Percentiles rank a stretch among this genome's conserved stretches.
Evolutionary conservation across 1,140 invertebrate genomes (phyloP).

Genomic region (Drosophila parvula): DNA sequence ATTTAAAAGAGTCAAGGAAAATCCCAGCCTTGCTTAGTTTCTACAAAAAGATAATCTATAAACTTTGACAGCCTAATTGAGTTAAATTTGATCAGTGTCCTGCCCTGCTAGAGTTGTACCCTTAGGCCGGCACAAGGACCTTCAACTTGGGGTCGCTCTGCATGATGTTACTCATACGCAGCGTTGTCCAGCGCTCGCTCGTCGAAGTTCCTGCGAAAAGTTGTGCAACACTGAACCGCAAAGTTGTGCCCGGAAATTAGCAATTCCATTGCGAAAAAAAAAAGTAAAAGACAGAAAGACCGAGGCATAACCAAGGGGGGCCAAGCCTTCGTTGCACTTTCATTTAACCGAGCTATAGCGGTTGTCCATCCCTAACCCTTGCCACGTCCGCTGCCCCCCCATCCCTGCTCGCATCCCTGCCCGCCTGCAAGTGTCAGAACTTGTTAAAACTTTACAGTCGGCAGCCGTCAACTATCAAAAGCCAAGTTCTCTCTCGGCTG

Average conservation of each 20-base stretch:
- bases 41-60: background rate
- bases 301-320: constrained; percentile 34
- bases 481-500: constrained; percentile 41
- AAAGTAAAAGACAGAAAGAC: constrained; percentile 28
- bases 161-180: constrained; percentile 56
- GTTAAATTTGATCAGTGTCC: constrained; percentile 7
- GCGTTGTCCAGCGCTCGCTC: constrained; percentile 19
- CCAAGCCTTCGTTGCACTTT: constrained; percentile 48
- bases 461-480: constrained; percentile 70
- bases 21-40: background rate
- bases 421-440: constrained; percentile 77
- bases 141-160: constrained; percentile 30
- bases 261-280: constrained; percentile 75
- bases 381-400: background rate
- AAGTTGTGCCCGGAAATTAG: constrained; percentile 79
- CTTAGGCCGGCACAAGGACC: constrained; percentile 11
- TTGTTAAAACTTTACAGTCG: constrained; percentile 79
- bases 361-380: constrained; percentile 44
- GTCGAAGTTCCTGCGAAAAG: constrained; percentile 36
- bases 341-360: constrained; percentile 48
- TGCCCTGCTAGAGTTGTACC: background rate
- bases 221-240: constrained; percentile 68
- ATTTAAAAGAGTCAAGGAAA: too few species aligned
- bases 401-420: background rate
- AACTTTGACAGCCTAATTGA: constrained; percentile 7